phyloP scores from a whole-genome alignment of 2,797 vertebrate species.

The Cirrhinus molitorella region DNA sequence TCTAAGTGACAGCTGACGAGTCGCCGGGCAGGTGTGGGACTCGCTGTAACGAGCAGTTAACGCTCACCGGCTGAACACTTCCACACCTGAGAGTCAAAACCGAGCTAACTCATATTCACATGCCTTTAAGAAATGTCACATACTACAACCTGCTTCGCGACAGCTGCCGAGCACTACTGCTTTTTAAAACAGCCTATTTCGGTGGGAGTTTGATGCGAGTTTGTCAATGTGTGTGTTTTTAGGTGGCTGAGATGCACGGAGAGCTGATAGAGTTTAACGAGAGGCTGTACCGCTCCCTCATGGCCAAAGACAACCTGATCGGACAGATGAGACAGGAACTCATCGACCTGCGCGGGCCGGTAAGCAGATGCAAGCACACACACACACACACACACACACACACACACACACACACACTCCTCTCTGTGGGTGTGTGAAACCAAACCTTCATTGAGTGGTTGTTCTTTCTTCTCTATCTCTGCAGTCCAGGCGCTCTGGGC shows the following conservation, averaged over 20 bases:
- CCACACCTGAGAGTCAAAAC: conserved; percentile 42
- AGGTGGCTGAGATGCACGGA: conserved; percentile 99
- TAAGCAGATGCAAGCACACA: conserved; percentile 72
- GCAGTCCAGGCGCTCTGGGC: conserved; percentile 40
- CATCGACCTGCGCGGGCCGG: conserved; percentile 94
- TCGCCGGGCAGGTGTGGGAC: conserved; percentile 65
- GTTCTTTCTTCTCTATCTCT: conserved; percentile 49
- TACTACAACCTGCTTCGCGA: conserved; percentile 28
- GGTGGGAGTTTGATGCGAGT: conserved; percentile 12
- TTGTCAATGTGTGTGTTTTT: conserved; percentile 60
- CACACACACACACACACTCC: conserved; percentile 38
- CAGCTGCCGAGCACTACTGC: neutral
- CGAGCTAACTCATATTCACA: conserved; percentile 18
- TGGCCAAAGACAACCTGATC: conserved; percentile 96
- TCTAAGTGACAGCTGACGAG: conserved; percentile 70
- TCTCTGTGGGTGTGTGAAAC: conserved; percentile 22
- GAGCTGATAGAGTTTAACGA: conserved; percentile 99
- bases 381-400: conserved; percentile 44
- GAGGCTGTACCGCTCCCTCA: conserved; percentile 92
- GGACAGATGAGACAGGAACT: conserved; percentile 97
- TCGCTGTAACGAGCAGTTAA: conserved; percentile 59
- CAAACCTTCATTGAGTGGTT: conserved; percentile 34
- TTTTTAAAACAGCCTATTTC: neutral
- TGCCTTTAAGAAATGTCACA: conserved; percentile 27
- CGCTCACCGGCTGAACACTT: conserved; percentile 12